A percentile compares a stretch with the other conserved stretches of the same genome.
These are phyloP conservation scores for Orthonyx spaldingii DNA, from an alignment of 2,113 vertebrate species.

Conservation along the genomic window DNA sequence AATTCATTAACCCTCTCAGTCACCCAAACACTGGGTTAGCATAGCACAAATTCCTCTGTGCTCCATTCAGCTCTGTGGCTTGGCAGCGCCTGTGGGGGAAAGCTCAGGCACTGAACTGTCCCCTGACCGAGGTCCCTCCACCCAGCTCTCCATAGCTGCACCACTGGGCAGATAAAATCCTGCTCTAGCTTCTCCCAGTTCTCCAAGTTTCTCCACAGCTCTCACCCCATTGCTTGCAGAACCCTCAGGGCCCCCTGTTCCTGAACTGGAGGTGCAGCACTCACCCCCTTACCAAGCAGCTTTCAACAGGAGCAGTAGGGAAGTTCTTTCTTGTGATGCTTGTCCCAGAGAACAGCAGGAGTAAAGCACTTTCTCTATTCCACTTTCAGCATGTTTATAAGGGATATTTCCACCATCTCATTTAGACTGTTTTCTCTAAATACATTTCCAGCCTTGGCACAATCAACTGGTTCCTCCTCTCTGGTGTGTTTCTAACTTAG, in stretches of 20 bases:
- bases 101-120: not conserved
- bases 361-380: not conserved
- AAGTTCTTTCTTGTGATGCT: not conserved
- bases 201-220: not conserved
- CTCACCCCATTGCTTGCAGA: not conserved
- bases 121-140: not conserved
- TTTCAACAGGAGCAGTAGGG: not conserved
- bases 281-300: not conserved
- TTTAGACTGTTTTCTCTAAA: not conserved
- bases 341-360: not conserved
- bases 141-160: not conserved
- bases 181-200: not conserved
- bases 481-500: not conserved
- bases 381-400: not conserved
- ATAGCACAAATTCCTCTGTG: conserved; percentile 38
- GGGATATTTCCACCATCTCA: not conserved
- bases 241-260: not conserved
- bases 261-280: not conserved
- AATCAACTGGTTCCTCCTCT: not conserved
- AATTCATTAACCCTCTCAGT: conserved; percentile 62
- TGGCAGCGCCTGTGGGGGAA: not conserved
- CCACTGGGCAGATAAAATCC: not conserved
- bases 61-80: not conserved
- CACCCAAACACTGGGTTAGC: conserved; percentile 36
- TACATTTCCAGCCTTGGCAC: not conserved